Evolutionary conservation across 2,888 invertebrate genomes (phyloP), one percentile per base, ranked within the genome.

Genomic region (Cactoblastis cactorum): DNA sequence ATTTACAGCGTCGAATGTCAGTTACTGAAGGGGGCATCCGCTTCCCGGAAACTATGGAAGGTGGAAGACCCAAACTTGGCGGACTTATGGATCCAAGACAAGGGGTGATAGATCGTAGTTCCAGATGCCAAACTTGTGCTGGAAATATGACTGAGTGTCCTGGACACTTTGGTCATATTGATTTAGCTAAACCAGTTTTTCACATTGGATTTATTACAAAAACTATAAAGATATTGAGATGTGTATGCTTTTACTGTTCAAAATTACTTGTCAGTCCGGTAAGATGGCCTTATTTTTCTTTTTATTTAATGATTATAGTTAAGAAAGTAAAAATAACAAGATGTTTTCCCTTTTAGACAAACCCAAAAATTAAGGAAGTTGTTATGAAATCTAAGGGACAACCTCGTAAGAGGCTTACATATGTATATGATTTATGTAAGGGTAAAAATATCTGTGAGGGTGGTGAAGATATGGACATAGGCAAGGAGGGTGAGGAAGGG

Each of bases 51-150:
- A 98, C 98, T 0, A 97, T 98, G 95, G 99, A 99, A 90, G 98
- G 98, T 46, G 99, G 99, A 17, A 94, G 98, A 41, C 99, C 99
- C 0, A 99, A 99, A 80, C 84, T 98, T 55, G 98, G 98, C 0
- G 99, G 99, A 24, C 93, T 99, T 58, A 99, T 99, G 99, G 99
- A 99, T 83, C 99, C 99, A 0, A 91, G 99, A 50, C 99, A 99
- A 89, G 99, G 99, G 67, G 98, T 98, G 53, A 96, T 98, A 38
- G 99, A 99, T 80, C 92, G 98, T 63, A 94, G 93, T 69, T 96
- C 98, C 2, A 91, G 97, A 54, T 98, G 98, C 73, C 97, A 97
- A 80, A 98, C 98, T 0, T 98, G 98, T 79, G 98, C 98, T 55
- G 97, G 99, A 41, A 98, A 97, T 74, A 97, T 98, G 96, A 96